Evolutionary conservation across 2,797 vertebrate species (phyloP), one percentile per base, ranked within the genome.

Genomic region (Myotis findleyi): DNA sequence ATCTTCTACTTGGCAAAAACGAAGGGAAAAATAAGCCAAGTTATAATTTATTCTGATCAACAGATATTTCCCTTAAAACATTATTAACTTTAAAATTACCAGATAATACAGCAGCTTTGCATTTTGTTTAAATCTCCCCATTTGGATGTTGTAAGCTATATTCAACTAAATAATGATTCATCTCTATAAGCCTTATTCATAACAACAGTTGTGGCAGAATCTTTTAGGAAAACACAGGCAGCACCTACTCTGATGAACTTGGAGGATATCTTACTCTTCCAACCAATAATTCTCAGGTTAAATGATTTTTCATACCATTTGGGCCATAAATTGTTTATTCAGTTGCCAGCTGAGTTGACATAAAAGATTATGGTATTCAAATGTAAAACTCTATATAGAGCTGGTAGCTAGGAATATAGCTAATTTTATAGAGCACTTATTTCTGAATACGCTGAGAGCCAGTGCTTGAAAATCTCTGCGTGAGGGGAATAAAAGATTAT

Each of bases 31-130:
- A 38, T 36, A 59, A 95, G 25, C 47, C 53, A 30, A 23, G 25
- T 30, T 86, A 64, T 66, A 91, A 59, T 93, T 94, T 72, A 44
- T 82, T 93, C 62, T 81, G 20, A 77, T 85, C 14, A 38, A 75
- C 30, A 86, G 25, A 73, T 68, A 88, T 18, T 83, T 87, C 7
- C 17, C 21, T 85, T 86, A 69, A 89, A 94, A 69, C 1, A 44
- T 7, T 64, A 49, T 12, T 82, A 44, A 83, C 44, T 68, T 94
- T 77, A 90, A 77, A 64, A 68, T 85, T 87, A 62, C 21, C 77
- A 71, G 49, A 75, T 12, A 25, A 86, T 72, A 81, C 4, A 82
- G 20, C 38, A 86, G 41, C 44, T 82, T 51, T 69, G 7, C 53
- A 4, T 82, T 77, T 81, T 72, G 41, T 64, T 68, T 69, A 72